These are phyloP conservation scores for Mus spretus DNA, from an alignment of 2,797 vertebrate genomes.

Conservation along the genomic window DNA sequence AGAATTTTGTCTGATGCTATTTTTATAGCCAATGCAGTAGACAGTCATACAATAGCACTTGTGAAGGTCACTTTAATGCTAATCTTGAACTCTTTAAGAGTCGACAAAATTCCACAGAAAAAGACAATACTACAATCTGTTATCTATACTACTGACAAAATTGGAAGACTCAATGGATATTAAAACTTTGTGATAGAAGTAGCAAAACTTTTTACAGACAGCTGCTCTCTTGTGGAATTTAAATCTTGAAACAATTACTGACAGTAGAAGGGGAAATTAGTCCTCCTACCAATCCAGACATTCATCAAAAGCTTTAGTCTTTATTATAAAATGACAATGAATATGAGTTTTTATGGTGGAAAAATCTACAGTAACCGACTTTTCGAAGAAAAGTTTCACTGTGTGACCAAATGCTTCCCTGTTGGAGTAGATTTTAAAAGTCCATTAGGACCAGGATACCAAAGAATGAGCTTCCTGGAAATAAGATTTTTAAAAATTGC, in stretches of 20 bases:
- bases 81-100: constrained; percentile 27
- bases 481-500: neutral
- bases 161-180: constrained; percentile 27
- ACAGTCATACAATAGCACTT: neutral
- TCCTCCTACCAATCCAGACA: constrained; percentile 38
- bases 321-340: constrained; percentile 47
- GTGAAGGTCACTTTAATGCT: constrained; percentile 57
- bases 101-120: constrained; percentile 56
- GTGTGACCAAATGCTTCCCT: neutral
- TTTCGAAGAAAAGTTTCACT: constrained; percentile 6
- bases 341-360: neutral
- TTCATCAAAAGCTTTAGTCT: constrained; percentile 70
- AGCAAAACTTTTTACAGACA: constrained; percentile 30
- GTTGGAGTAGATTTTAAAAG: neutral
- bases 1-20: neutral
- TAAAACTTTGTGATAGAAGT: constrained; percentile 66
- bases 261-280: constrained; percentile 45
- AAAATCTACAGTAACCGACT: neutral
- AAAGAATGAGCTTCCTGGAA: neutral
- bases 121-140: constrained; percentile 66
- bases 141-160: constrained; percentile 48
- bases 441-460: neutral
- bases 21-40: constrained; percentile 34
- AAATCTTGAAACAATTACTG: constrained; percentile 69
- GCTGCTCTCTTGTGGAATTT: constrained; percentile 66